Conservation (phyloP, 2,113 vertebrate genomes). For the Physeter macrocephalus region DNA sequence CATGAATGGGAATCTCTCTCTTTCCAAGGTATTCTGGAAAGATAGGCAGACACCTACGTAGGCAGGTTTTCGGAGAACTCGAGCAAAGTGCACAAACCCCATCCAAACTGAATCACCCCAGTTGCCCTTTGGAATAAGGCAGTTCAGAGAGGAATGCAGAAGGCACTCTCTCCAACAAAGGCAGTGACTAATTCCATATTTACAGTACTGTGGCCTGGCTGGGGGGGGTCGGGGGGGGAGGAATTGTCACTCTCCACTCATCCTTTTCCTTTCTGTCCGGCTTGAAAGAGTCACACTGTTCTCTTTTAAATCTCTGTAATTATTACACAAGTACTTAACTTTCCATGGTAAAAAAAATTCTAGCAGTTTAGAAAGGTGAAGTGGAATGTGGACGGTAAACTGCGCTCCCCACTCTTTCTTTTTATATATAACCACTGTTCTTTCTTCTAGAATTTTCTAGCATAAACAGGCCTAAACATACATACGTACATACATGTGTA, state of each 20-base stretch:
- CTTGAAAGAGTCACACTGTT: neutral
- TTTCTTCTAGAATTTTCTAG: constrained; percentile 6
- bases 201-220: neutral
- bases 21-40: neutral
- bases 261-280: neutral
- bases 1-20: accelerated
- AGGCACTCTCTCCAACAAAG: neutral
- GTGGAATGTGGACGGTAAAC: neutral
- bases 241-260: too few species aligned
- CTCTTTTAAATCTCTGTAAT: neutral
- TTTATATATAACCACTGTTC: neutral
- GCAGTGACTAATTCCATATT: neutral
- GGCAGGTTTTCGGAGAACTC: neutral
- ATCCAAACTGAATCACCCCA: neutral
- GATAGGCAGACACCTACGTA: neutral
- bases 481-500: neutral
- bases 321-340: neutral
- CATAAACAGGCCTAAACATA: neutral
- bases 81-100: neutral
- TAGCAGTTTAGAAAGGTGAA: neutral
- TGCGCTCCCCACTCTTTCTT: neutral
- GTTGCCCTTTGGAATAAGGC: neutral
- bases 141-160: neutral
- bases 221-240: neutral
- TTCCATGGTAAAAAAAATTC: neutral